Conservation (phyloP, 1,140 invertebrate species). For the Drosophila setifemur region DNA sequence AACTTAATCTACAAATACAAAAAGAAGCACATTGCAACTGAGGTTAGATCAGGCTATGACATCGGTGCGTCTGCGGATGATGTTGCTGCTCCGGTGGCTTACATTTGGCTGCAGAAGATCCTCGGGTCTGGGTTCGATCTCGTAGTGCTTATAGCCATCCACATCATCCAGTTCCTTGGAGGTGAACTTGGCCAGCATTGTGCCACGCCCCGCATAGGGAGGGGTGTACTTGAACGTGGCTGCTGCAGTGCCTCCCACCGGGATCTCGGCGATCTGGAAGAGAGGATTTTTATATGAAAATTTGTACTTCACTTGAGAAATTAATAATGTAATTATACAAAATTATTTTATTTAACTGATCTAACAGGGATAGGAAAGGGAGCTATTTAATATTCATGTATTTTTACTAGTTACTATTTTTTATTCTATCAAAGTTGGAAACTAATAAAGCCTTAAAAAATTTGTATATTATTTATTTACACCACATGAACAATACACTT, state of each 20-base stretch:
- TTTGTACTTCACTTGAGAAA: no score
- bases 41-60: slow-evolving; percentile 58
- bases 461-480: no score
- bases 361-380: no score
- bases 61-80: slow-evolving; percentile 72
- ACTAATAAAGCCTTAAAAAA: no score
- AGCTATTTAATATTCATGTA: no score
- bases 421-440: no score
- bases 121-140: slow-evolving; percentile 82
- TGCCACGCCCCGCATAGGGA: slow-evolving; percentile 87
- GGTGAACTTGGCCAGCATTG: slow-evolving; percentile 91
- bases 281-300: neutral
- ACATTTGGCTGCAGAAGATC: slow-evolving; percentile 67
- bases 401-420: no score
- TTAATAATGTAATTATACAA: no score
- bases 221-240: slow-evolving; percentile 89
- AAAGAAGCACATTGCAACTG: slow-evolving; percentile 15
- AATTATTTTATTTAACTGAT: no score
- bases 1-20: slow-evolving; percentile 52
- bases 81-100: slow-evolving; percentile 58
- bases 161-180: slow-evolving; percentile 92
- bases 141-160: slow-evolving; percentile 89
- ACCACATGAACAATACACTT: no score
- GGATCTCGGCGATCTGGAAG: slow-evolving; percentile 83
- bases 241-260: slow-evolving; percentile 86